Conservation (phyloP, 2,797 vertebrate species). For the Lithobates sylvaticus region DNA sequence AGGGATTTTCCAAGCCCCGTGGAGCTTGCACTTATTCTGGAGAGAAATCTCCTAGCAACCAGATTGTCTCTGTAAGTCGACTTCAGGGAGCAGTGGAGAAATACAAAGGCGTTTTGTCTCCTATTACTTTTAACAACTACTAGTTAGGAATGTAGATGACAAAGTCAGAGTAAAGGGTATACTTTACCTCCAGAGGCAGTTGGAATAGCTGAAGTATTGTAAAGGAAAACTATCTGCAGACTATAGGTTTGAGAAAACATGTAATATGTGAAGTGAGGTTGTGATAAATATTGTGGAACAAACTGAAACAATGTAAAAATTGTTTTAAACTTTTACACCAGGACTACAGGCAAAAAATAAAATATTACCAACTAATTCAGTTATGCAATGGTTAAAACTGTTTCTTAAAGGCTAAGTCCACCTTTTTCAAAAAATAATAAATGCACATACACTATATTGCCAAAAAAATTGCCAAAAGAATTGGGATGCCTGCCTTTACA, state of each 20-base stretch:
- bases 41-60: conserved; percentile 83
- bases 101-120: conserved; percentile 76
- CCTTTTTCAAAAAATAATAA: no score
- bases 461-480: no score
- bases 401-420: no score
- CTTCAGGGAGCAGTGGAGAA: conserved; percentile 72
- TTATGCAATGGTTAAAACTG: no score
- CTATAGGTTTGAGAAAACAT: background rate
- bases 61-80: conserved; percentile 69
- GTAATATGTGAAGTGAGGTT: background rate
- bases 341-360: background rate
- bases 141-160: conserved; percentile 25
- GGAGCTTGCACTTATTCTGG: conserved; percentile 75
- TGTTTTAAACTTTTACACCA: background rate
- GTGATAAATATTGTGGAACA: no score
- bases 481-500: no score
- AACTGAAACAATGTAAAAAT: no score
- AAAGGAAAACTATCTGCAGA: background rate
- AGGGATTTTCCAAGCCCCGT: conserved; percentile 65
- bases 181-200: background rate
- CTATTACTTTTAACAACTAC: conserved; percentile 39
- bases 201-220: background rate
- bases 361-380: background rate
- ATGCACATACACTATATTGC: no score
- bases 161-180: conserved; percentile 24